Conservation (phyloP, 2,888 invertebrate species). For the Sycophila texana region DNA sequence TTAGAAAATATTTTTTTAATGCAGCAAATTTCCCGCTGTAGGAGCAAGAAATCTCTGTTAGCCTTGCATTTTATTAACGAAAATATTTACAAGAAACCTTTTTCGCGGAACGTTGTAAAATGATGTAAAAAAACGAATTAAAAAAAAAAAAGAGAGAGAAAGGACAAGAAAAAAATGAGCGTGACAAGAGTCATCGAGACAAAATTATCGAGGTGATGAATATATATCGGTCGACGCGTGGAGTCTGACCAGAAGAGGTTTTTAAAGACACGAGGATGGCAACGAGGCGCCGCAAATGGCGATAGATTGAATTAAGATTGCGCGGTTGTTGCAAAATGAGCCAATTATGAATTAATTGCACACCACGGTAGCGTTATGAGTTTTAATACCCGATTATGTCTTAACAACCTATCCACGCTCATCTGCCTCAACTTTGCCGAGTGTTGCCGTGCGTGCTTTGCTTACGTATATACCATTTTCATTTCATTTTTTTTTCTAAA, state of each 20-base stretch:
- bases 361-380: slow-evolving; percentile 70
- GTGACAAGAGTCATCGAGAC: slow-evolving; percentile 59
- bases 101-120: slow-evolving; percentile 7
- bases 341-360: slow-evolving; percentile 75
- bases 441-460: slow-evolving; percentile 34
- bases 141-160: neutral
- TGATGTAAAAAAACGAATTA: neutral
- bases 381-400: slow-evolving; percentile 74
- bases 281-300: slow-evolving; percentile 71
- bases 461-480: slow-evolving; percentile 27
- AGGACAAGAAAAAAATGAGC: slow-evolving; percentile 20
- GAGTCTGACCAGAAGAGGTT: slow-evolving; percentile 59
- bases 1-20: slow-evolving; percentile 36
- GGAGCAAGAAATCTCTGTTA: slow-evolving; percentile 34
- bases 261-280: slow-evolving; percentile 64
- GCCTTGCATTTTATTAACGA: slow-evolving; percentile 35
- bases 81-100: slow-evolving; percentile 32
- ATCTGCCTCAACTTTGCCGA: slow-evolving; percentile 37
- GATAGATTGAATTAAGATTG: slow-evolving; percentile 76
- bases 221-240: slow-evolving; percentile 54
- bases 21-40: slow-evolving; percentile 26
- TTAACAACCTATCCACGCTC: slow-evolving; percentile 67
- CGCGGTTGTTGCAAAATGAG: slow-evolving; percentile 70
- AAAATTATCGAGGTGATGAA: slow-evolving; percentile 65
- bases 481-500: slow-evolving; percentile 31